Base-by-base conservation (phyloP, 2,797 vertebrate species). In the Epinephelus awoara region DNA sequence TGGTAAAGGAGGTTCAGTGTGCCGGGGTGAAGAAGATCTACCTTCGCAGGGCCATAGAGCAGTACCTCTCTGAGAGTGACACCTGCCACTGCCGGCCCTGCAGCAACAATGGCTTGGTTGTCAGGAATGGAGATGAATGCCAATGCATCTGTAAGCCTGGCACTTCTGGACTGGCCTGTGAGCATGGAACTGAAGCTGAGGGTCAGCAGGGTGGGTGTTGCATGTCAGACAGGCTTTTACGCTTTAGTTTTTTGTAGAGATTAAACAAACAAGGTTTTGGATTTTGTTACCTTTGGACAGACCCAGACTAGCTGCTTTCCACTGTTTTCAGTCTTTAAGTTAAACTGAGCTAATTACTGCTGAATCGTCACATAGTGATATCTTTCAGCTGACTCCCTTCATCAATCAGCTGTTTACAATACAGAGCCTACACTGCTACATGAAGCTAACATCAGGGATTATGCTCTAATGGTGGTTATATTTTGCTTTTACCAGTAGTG, bases 1-100 rank as follows among this genome's bases (percentile, higher is more conserved):
- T 98, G 92, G 96, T 98, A 66, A 97, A 97, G 75, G 97, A 97
- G 85, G 96, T 98, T 5, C 95, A 96, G n/a, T 98, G 97, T 72
- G 93, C 96, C 0, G 94, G 95, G 0, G 87, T 96, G 82, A 98
- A 98, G 89, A 96, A 82, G 25, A 65, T 95, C 2, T 93, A 95
- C 84, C 88, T 98, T 49, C 96, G 94, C 80, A 86, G 91, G 72
- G 97, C 97, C 66, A 94, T 96, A 55, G 96, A 97, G 72, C 94
- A 97, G 58, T 97, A 97, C 57, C 64, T 95, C 49, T 52, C 85
- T n/a, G 96, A 98, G 91, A 94, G 85, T 0, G 87, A 96, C 74
- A 71, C 95, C 59, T 98, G 97, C 89, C 95, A 93, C 76, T 98
- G 97, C 73, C 91, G 0, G 34, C 95, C 97, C 51, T 98, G 97